Evolutionary conservation across 2,797 vertebrate species (phyloP).

Genomic region (Sternotherus odoratus): DNA sequence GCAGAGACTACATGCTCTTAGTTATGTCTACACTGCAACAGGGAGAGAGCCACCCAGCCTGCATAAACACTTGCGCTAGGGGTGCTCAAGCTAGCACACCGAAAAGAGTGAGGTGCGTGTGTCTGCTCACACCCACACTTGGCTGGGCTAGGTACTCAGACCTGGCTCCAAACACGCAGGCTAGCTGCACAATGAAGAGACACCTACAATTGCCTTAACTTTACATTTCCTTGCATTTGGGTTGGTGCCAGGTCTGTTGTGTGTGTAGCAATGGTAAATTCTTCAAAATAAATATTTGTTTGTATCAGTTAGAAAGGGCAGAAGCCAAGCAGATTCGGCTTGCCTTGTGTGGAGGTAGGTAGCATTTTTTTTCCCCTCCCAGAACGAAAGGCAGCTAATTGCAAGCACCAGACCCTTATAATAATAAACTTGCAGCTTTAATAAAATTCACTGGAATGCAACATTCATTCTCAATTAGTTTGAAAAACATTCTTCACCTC

Average conservation of each 20-base stretch:
- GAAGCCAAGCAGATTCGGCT: neutral
- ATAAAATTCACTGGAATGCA: constrained; percentile 29
- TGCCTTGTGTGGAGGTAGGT: neutral
- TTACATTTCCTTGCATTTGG: neutral
- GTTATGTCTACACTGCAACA: neutral
- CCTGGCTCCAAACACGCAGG: neutral
- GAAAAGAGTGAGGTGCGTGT: neutral
- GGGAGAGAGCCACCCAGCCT: neutral
- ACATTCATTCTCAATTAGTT: constrained; percentile 42
- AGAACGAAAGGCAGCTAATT: constrained; percentile 8
- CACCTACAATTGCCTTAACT: neutral
- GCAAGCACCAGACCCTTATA: neutral
- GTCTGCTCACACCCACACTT: neutral
- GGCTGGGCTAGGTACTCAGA: neutral
- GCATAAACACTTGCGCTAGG: no score
- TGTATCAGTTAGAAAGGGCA: neutral
- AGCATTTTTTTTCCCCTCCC: neutral
- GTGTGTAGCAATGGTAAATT: accelerated
- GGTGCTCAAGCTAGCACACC: neutral
- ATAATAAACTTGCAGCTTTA: constrained; percentile 26
- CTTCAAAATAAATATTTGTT: neutral
- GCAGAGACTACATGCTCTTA: neutral
- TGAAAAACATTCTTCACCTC: constrained; percentile 55
- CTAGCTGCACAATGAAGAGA: neutral
- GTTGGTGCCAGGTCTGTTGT: neutral